Percentiles rank a stretch among this genome's conserved stretches.
Conservation (phyloP, 2,113 vertebrate species). For the Apteryx mantelli region DNA sequence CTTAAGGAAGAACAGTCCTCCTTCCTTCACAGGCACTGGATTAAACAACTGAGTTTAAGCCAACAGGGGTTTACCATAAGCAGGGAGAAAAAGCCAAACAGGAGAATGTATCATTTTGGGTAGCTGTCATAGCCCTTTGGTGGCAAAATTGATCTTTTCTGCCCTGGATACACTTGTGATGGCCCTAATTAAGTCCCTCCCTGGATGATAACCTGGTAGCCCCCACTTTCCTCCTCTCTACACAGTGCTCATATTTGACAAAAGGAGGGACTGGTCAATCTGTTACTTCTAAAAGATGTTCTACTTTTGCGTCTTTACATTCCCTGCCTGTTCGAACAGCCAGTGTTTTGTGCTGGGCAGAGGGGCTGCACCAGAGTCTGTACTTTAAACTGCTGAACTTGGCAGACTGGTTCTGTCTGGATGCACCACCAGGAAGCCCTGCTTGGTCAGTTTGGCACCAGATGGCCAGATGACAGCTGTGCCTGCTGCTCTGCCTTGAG, state of each 20-base stretch:
- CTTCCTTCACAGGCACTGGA: not conserved
- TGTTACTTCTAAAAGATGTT: not conserved
- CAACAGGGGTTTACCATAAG: not conserved
- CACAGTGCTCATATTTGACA: not conserved
- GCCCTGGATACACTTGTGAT: not conserved
- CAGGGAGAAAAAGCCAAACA: not conserved
- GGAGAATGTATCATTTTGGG: not conserved
- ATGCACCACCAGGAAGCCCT: not conserved
- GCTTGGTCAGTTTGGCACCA: rapidly evolving
- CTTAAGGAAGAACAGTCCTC: not conserved
- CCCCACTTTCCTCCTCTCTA: not conserved
- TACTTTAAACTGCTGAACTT: not conserved
- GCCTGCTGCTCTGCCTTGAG: not conserved
- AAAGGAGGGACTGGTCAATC: not conserved
- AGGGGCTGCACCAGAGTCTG: not conserved
- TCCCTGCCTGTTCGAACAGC: not conserved
- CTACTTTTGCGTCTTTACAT: not conserved
- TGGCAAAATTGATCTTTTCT: not conserved
- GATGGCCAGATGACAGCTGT: not conserved
- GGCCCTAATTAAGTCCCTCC: not conserved
- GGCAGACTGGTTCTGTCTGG: not conserved
- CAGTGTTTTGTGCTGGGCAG: not conserved
- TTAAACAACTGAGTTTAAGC: not conserved
- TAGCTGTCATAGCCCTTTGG: not conserved
- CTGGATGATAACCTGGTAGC: not conserved